Evolutionary conservation across 2,113 vertebrate genomes (phyloP).

Genomic region (Grallaria varia): DNA sequence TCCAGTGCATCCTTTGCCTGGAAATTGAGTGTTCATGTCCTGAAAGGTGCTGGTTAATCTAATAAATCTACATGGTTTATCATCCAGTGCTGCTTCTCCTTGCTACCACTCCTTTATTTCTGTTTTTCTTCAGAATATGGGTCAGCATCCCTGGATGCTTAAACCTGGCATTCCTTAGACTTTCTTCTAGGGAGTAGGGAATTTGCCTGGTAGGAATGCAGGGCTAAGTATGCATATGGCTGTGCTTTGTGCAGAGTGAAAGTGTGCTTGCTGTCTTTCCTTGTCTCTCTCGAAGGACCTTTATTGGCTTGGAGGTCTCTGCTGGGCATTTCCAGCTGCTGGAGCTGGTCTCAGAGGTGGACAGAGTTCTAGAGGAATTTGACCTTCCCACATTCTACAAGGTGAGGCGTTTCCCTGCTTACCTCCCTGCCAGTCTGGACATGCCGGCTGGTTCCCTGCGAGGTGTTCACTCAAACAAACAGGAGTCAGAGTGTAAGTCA

Average conservation of each 20-base stretch:
- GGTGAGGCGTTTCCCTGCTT: constrained; percentile 65
- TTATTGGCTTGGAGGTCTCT: constrained; percentile 87
- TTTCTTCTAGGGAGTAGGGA: neutral
- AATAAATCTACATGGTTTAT: neutral
- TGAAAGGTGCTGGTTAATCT: neutral
- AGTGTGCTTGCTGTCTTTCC: neutral
- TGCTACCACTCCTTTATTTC: neutral
- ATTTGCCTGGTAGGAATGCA: neutral
- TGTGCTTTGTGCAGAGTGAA: neutral
- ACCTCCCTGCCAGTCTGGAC: neutral
- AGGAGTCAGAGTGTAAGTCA: neutral
- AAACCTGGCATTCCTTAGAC: neutral
- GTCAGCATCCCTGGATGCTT: neutral
- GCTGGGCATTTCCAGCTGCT: constrained; percentile 82
- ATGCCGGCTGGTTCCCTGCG: accelerated
- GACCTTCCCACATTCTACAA: constrained; percentile 87
- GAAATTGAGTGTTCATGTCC: neutral
- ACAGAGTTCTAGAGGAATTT: constrained; percentile 87
- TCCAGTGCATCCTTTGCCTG: neutral
- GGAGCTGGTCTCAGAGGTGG: constrained; percentile 82
- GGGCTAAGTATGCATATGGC: neutral
- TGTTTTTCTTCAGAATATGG: neutral
- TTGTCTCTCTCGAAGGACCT: constrained; percentile 78
- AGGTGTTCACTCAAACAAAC: neutral
- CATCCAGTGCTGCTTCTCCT: neutral